These are phyloP conservation scores for Morpho achilles DNA, from an alignment of 2,888 invertebrate species.

Conservation along the genomic window DNA sequence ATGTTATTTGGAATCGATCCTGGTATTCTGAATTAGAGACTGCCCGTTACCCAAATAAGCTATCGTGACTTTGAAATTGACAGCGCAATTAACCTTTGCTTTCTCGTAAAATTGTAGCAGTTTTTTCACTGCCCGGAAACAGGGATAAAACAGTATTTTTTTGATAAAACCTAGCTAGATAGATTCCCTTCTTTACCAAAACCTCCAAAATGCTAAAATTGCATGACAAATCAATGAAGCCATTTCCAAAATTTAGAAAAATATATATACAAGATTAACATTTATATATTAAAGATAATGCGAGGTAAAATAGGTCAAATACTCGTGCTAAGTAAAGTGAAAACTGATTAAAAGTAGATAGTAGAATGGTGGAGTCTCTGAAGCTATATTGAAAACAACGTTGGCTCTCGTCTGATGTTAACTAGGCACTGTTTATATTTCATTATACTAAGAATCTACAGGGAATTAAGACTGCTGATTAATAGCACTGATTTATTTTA, in stretches of 20 bases:
- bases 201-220: background rate
- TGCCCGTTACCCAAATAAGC: too few species aligned
- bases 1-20: too few species aligned
- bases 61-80: too few species aligned
- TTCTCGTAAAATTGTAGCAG: too few species aligned
- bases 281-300: too few species aligned
- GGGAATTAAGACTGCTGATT: background rate
- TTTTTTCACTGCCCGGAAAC: too few species aligned
- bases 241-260: too few species aligned
- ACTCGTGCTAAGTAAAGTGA: background rate
- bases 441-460: conserved; percentile 31
- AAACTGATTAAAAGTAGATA: conserved; percentile 12
- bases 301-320: too few species aligned
- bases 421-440: conserved; percentile 34
- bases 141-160: background rate
- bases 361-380: conserved; percentile 33
- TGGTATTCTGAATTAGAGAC: too few species aligned
- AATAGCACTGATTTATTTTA: conserved; percentile 3
- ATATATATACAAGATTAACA: too few species aligned
- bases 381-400: conserved; percentile 44
- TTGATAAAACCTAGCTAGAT: background rate
- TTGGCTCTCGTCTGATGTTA: conserved; percentile 25
- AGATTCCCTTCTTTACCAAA: background rate
- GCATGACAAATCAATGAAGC: background rate
- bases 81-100: too few species aligned